phyloP scores from a whole-genome alignment of 2,113 vertebrate species.

The Sapajus apella region DNA sequence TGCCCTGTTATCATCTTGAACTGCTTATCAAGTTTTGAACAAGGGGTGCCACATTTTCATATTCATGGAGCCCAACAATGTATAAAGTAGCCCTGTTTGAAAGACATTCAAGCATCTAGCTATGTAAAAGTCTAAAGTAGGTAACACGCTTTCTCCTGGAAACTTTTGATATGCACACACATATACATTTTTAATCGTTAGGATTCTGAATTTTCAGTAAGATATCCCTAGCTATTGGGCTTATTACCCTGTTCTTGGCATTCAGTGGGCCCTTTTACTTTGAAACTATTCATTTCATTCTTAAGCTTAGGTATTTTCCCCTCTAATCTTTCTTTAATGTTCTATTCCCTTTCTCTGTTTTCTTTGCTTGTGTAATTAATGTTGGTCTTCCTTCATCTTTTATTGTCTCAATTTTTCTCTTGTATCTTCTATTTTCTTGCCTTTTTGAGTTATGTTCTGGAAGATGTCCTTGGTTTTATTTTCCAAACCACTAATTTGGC shows the following conservation, averaged over 20 bases:
- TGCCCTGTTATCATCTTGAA: background rate
- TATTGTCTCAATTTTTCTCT: background rate
- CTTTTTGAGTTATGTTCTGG: background rate
- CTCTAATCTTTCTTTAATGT: background rate
- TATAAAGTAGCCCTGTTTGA: background rate
- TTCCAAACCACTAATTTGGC: background rate
- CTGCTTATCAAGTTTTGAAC: background rate
- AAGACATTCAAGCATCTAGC: background rate
- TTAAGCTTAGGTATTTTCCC: background rate
- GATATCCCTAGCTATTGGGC: background rate
- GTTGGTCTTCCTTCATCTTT: background rate
- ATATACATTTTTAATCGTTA: background rate
- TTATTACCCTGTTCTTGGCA: background rate
- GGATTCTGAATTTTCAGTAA: background rate
- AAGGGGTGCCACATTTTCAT: background rate
- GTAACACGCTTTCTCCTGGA: background rate
- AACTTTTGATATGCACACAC: background rate
- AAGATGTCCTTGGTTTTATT: background rate
- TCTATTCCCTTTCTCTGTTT: background rate
- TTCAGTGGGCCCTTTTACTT: background rate
- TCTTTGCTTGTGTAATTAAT: background rate
- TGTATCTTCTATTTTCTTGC: background rate
- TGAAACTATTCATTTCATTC: background rate
- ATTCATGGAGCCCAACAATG: background rate
- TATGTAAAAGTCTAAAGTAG: background rate